Conservation (phyloP, 2,888 invertebrate species). For the Dicycla oo region DNA sequence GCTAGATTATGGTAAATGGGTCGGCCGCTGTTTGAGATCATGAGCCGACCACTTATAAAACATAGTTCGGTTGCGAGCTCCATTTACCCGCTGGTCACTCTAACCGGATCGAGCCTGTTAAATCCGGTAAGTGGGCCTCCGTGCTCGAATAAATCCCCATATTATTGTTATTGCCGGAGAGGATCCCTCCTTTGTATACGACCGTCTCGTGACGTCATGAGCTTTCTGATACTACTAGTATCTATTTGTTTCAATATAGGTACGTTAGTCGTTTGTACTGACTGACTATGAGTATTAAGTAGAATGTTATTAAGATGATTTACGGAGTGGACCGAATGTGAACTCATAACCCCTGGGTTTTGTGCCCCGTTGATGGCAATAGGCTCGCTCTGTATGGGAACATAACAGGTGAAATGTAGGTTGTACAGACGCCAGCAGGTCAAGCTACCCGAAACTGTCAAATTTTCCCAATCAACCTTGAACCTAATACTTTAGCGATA, state of each 20-base stretch:
- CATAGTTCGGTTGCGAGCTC: conserved; percentile 72
- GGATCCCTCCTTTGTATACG: conserved; percentile 77
- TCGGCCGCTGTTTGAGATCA: conserved; percentile 67
- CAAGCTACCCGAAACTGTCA: too few species aligned
- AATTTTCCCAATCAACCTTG: too few species aligned
- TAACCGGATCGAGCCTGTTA: conserved; percentile 73
- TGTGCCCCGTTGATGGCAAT: background rate
- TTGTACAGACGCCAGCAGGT: too few species aligned
- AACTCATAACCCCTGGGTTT: background rate
- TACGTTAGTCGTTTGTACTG: background rate
- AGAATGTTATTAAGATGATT: background rate
- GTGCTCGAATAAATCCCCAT: conserved; percentile 81
- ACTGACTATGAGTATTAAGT: background rate
- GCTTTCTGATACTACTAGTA: conserved; percentile 73
- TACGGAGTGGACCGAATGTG: background rate
- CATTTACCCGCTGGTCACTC: conserved; percentile 73
- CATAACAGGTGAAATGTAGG: too few species aligned
- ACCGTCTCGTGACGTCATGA: conserved; percentile 71
- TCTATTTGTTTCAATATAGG: conserved; percentile 72
- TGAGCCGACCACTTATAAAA: conserved; percentile 81
- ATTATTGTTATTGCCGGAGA: conserved; percentile 82
- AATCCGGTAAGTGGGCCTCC: conserved; percentile 83
- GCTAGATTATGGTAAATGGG: conserved; percentile 79
- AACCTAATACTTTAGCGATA: too few species aligned
- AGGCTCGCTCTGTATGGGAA: background rate